Conservation (phyloP, 2,888 invertebrate species). For the Euphydryas editha region DNA sequence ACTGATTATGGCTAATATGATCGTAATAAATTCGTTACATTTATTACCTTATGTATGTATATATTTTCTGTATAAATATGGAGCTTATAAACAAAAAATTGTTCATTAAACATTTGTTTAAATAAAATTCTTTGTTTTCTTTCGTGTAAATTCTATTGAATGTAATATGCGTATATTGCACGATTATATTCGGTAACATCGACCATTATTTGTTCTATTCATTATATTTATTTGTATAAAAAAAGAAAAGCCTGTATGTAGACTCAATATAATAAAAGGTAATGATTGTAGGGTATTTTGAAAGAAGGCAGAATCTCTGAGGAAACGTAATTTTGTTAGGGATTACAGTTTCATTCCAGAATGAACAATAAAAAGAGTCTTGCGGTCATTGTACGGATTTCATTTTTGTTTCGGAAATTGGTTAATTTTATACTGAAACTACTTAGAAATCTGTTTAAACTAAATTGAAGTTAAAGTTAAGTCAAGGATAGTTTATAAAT, state of each 20-base stretch:
- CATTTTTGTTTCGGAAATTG: constrained; percentile 14
- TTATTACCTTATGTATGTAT: no score
- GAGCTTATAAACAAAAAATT: not conserved
- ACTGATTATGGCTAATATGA: not conserved
- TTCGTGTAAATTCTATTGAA: not conserved
- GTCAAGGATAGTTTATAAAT: no score
- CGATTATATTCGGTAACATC: constrained; percentile 2
- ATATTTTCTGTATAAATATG: not conserved
- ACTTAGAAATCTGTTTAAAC: not conserved
- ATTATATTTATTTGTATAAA: constrained; percentile 37
- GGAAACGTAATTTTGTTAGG: constrained; percentile 63
- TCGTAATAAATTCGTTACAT: not conserved
- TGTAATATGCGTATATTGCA: not conserved
- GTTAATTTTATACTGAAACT: constrained; percentile 1
- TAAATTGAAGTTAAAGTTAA: not conserved
- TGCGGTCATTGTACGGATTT: constrained; percentile 26
- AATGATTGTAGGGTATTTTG: constrained; percentile 56
- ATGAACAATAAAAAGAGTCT: constrained; percentile 54
- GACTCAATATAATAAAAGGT: constrained; percentile 70
- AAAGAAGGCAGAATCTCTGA: constrained; percentile 59
- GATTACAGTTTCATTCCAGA: constrained; percentile 60
- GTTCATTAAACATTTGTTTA: not conserved
- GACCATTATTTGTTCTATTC: constrained; percentile 11
- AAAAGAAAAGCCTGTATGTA: constrained; percentile 72
- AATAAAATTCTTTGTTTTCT: not conserved